A percentile compares a stretch with the other conserved stretches of the same genome.
Conservation (phyloP, 2,888 invertebrate species). For the Sicus ferrugineus region DNA sequence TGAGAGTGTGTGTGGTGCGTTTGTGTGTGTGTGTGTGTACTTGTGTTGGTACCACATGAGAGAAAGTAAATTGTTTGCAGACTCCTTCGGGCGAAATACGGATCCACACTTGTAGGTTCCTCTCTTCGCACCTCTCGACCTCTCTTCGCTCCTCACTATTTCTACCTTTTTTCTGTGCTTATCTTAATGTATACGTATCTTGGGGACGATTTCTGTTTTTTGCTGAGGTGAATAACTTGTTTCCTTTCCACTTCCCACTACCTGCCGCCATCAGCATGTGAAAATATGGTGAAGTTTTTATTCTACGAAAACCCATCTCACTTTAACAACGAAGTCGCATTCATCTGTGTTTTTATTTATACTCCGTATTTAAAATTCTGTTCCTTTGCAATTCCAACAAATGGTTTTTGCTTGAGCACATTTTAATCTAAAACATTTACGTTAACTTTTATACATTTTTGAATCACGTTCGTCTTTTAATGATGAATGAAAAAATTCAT, state of each 20-base stretch:
- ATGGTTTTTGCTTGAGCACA: neutral
- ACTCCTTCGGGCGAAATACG: neutral
- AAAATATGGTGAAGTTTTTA: neutral
- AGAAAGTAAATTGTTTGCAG: conserved; percentile 31
- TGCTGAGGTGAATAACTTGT: conserved; percentile 19
- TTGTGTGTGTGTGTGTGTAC: neutral
- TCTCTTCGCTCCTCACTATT: neutral
- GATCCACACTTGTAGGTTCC: neutral
- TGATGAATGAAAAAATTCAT: no score
- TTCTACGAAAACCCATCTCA: neutral
- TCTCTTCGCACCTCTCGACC: neutral
- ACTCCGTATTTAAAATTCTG: neutral
- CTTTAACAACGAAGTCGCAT: neutral
- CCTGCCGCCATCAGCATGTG: neutral
- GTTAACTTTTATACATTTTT: no score
- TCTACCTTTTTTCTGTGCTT: neutral
- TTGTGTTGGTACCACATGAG: neutral
- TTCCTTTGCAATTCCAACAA: neutral
- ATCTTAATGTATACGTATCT: neutral
- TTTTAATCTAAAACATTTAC: no score
- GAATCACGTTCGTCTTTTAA: no score
- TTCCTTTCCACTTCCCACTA: neutral
- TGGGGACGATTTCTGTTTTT: neutral
- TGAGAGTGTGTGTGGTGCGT: no score
- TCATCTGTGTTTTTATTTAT: neutral